These are phyloP conservation scores for Diplogasteroides magnus DNA, from an alignment of 1,140 invertebrate genomes.

Conservation along the genomic window DNA sequence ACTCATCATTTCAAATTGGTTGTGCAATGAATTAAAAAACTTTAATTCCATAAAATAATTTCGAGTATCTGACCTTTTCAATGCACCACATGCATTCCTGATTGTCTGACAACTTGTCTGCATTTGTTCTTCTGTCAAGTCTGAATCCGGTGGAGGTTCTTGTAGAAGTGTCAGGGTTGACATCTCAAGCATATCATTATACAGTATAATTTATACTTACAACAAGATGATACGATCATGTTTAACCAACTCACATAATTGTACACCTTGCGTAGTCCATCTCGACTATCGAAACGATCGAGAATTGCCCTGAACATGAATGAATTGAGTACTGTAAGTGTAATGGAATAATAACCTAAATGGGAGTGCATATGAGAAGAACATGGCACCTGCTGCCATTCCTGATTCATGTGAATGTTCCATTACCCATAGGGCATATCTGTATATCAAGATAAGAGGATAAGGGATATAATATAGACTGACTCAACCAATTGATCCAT, in stretches of 20 bases:
- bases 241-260: constrained; percentile 78
- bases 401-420: constrained; percentile 93
- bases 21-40: neutral
- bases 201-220: too few relatives aligned
- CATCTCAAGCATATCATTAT: too few relatives aligned
- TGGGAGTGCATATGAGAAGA: constrained; percentile 77
- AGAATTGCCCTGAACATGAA: constrained; percentile 73
- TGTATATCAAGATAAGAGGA: too few relatives aligned
- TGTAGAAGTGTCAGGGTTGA: constrained; percentile 25
- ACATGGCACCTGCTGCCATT: constrained; percentile 91
- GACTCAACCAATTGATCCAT: constrained; percentile 73
- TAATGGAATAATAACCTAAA: neutral
- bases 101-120: constrained; percentile 27
- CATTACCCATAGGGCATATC: constrained; percentile 83
- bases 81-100: constrained; percentile 8
- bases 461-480: constrained; percentile 41
- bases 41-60: neutral
- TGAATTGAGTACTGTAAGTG: neutral
- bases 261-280: constrained; percentile 82
- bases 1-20: neutral
- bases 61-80: constrained; percentile 64
- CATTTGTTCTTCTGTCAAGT: constrained; percentile 20
- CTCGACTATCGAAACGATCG: constrained; percentile 83
- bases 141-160: neutral
- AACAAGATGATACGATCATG: too few relatives aligned